These are phyloP conservation scores for Phalangium opilio DNA, from an alignment of 2,888 invertebrate species.

Conservation along the genomic window DNA sequence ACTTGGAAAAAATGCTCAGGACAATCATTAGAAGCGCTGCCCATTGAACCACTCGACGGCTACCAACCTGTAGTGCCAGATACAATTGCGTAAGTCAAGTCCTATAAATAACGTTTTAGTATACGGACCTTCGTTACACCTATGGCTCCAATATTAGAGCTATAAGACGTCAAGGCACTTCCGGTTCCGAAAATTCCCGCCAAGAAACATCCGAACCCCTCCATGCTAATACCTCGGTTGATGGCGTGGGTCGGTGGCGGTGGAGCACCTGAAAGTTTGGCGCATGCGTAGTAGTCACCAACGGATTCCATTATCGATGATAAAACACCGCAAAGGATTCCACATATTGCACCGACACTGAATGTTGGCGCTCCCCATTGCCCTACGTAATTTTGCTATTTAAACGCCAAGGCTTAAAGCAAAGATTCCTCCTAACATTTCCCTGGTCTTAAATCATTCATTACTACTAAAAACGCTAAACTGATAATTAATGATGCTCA, in stretches of 20 bases:
- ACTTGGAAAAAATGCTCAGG: conserved; percentile 32
- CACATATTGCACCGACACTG: conserved; percentile 49
- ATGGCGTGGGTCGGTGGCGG: conserved; percentile 36
- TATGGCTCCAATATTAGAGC: conserved; percentile 33
- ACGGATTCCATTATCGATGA: conserved; percentile 67
- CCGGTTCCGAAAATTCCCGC: conserved; percentile 35
- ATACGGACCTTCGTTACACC: conserved; percentile 17
- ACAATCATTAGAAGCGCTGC: conserved; percentile 11
- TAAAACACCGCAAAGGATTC: conserved; percentile 59
- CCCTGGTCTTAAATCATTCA: no score
- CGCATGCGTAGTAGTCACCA: conserved; percentile 82
- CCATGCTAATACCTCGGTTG: conserved; percentile 35
- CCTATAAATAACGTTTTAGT: background rate
- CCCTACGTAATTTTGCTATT: no score
- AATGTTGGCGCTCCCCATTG: conserved; percentile 64
- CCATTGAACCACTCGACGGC: conserved; percentile 13
- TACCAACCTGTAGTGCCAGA: conserved; percentile 8
- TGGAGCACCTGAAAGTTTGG: conserved; percentile 36
- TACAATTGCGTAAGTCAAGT: background rate
- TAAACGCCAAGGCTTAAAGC: no score
- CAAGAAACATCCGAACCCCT: conserved; percentile 34
- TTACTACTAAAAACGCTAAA: no score
- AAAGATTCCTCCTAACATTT: no score
- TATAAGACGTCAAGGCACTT: conserved; percentile 36
- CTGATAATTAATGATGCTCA: no score